Evolutionary conservation across 2,888 invertebrate genomes (phyloP), one percentile per base, ranked within the genome.

Genomic region (Papilio elwesi): DNA sequence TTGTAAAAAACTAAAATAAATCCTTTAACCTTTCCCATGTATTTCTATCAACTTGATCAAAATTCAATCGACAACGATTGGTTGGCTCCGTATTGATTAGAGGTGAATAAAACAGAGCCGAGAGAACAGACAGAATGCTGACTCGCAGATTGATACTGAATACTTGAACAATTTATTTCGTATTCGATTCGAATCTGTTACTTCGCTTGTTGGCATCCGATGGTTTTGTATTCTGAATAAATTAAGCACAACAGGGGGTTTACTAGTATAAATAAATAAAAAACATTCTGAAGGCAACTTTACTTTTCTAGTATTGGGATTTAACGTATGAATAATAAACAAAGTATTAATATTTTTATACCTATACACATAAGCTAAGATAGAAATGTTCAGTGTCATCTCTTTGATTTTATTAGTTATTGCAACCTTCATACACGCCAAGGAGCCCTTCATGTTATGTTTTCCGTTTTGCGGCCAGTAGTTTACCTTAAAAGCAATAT

Each of bases 121-220:
- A 10, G 53, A 43, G 43, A 53, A 11, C 53, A 53, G 16, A 11
- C 16, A 2, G 16, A 8, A 16, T n/a, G 7, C 53, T 53, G 16
- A 53, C 53, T 53, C 51, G n/a, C 15, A 53, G 16, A 53, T 53
- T 53, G 16, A 53, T 5, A 53, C 53, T 53, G 53, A 53, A 57
- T 57, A 57, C 57, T 57, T 38, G 38, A 57, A 57, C 57, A 57
- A 57, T 57, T 57, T 57, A 57, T 57, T 57, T 36, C 57, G 57
- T 57, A 57, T 57, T 57, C 13, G 57, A 57, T 57, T 57, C 36
- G 13, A 57, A 57, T 57, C 57, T 57, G 57, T 57, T 57, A 57
- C 36, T 8, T 36, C 57, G 57, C 26, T 57, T 57, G 36, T 57
- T 57, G 12, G 13, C 57, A 57, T 57, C 13, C 36, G 36, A 57